These are phyloP conservation scores for Notodonta ziczac DNA, from an alignment of 2,888 invertebrate genomes.

Conservation along the genomic window DNA sequence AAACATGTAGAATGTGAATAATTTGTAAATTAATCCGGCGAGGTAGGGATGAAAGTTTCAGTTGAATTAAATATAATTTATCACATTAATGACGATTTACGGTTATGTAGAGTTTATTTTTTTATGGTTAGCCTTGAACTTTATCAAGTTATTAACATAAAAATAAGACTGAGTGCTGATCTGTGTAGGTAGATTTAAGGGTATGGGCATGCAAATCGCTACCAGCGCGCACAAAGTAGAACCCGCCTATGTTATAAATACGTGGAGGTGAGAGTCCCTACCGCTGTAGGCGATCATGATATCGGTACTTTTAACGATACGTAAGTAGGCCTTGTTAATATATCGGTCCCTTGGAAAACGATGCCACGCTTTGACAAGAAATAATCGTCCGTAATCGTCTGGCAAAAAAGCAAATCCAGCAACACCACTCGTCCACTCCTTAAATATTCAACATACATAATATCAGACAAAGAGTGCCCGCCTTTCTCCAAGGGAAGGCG, in stretches of 20 bases:
- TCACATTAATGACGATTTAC: no score
- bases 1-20: neutral
- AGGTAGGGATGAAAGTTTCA: neutral
- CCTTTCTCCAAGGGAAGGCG: slow-evolving; percentile 77
- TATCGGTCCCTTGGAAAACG: slow-evolving; percentile 38
- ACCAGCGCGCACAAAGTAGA: slow-evolving; percentile 15
- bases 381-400: slow-evolving; percentile 67
- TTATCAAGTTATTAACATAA: no score
- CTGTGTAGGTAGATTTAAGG: slow-evolving; percentile 9
- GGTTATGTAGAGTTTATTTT: no score
- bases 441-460: slow-evolving; percentile 73
- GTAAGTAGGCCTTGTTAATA: slow-evolving; percentile 41
- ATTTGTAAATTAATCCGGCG: neutral
- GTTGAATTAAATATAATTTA: no score
- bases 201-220: slow-evolving; percentile 36
- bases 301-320: slow-evolving; percentile 49
- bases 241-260: slow-evolving; percentile 16
- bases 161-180: no score
- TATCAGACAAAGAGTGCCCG: slow-evolving; percentile 64
- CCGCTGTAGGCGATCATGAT: slow-evolving; percentile 58
- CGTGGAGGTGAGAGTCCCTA: slow-evolving; percentile 51
- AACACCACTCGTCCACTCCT: slow-evolving; percentile 49
- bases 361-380: slow-evolving; percentile 68
- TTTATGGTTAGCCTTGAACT: no score
- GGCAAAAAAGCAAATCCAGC: slow-evolving; percentile 58